These are phyloP conservation scores for Xanthia togata DNA, from an alignment of 2,888 invertebrate species.

Conservation along the genomic window DNA sequence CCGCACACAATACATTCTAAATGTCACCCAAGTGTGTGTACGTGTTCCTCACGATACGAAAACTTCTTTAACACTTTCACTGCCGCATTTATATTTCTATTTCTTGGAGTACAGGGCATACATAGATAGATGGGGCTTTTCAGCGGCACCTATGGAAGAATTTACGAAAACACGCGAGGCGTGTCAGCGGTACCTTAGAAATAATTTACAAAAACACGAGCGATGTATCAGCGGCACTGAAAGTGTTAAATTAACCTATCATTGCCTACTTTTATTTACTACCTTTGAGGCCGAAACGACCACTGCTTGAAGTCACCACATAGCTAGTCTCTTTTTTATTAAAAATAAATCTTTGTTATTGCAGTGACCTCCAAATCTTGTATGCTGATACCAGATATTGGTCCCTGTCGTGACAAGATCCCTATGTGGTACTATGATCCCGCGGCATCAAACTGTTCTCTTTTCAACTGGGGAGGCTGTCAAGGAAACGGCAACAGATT, in stretches of 20 bases:
- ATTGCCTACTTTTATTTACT: neutral
- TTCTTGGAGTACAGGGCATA: neutral
- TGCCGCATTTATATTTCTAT: neutral
- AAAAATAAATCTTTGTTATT: constrained; percentile 51
- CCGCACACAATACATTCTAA: neutral
- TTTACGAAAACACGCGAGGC: neutral
- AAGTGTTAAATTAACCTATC: neutral
- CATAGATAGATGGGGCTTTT: too few relatives aligned
- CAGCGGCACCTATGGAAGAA: neutral
- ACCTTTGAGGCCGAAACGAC: neutral
- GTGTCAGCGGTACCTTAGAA: neutral
- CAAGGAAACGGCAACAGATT: constrained; percentile 87
- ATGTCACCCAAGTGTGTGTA: neutral
- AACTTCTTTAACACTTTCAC: neutral
- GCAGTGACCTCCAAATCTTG: constrained; percentile 80
- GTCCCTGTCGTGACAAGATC: constrained; percentile 81
- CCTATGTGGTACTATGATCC: constrained; percentile 79
- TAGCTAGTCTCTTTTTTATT: neutral
- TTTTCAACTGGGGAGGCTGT: constrained; percentile 85
- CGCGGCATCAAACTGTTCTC: constrained; percentile 60
- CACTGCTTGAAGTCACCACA: neutral
- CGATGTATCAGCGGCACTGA: neutral
- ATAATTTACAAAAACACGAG: neutral
- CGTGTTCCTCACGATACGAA: neutral
- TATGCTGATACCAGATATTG: constrained; percentile 76